Evolutionary conservation across 2,888 invertebrate species (phyloP).

Genomic region (Mechanitis mazaeus): DNA sequence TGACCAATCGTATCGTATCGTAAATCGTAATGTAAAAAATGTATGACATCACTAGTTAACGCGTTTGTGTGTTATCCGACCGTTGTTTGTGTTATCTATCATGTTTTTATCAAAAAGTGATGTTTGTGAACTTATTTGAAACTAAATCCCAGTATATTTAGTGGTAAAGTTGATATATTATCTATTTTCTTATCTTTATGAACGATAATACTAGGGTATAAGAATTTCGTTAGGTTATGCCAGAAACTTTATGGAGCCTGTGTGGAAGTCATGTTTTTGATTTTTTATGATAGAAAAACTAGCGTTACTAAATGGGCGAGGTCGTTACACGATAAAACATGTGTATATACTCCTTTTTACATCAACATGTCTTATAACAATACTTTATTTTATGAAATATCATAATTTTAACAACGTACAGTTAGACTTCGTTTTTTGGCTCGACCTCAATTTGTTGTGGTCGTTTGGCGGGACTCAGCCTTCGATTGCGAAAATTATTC

Average conservation of each 20-base stretch:
- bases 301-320: conserved; percentile 11
- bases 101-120: conserved; percentile 75
- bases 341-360: conserved; percentile 7
- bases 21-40: conserved; percentile 16
- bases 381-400: conserved; percentile 5
- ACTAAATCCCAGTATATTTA: conserved; percentile 58
- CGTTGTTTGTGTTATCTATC: conserved; percentile 69
- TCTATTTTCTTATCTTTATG: conserved; percentile 54
- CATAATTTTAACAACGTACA: conserved; percentile 4
- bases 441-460: conserved; percentile 35
- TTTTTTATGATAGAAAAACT: conserved; percentile 50
- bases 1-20: conserved; percentile 28
- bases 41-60: conserved; percentile 52
- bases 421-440: conserved; percentile 24
- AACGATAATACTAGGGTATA: conserved; percentile 44
- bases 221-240: conserved; percentile 60
- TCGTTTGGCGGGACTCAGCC: conserved; percentile 33
- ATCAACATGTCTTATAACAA: conserved; percentile 9
- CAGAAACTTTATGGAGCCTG: conserved; percentile 38
- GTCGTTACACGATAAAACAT: conserved; percentile 15
- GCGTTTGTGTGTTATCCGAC: conserved; percentile 48
- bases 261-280: conserved; percentile 57
- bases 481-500: conserved; percentile 25
- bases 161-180: conserved; percentile 64
- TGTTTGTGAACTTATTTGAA: conserved; percentile 63